Base-by-base conservation (phyloP, 64 coral and sea anemone species). In the Hydrozoanthus tunicans region DNA sequence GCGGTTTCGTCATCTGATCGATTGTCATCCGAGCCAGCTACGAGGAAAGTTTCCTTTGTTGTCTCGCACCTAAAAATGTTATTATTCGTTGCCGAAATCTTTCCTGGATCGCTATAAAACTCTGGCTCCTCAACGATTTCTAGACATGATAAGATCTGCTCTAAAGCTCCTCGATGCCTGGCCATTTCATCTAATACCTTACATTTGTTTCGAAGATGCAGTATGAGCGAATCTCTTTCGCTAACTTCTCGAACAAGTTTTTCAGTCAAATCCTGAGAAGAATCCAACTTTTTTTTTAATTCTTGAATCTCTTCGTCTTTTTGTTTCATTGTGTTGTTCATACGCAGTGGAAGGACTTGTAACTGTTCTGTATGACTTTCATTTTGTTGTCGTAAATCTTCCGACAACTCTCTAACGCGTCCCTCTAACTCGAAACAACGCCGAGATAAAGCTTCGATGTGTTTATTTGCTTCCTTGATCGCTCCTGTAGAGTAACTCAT, bases 321-420 rank as follows among this genome's bases (percentile, higher is more conserved):
- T 56, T 88, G 84, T 75, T 88, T 88, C 69, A 88, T 88, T 6
- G 84, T 75, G 84, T 88, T 88, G 54, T 13, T 88, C 84, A 88
- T 88, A 51, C 84, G 84, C 43, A 88, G 84, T 60, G 84, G 84
- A 73, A 88, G 56, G 6, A 88, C 84, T 62, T 88, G 56, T 43
- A 88, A 75, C 12, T 88, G 84, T 51, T 88, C 67, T 5, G 68
- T 70, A 56, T 88, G 84, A 51, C 68, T 26, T 61, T 88, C 84
- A 57, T 88, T 88, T 6, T 88, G 84, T 58, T 88, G 68, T 17
- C 69, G 84, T 51, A 88, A 55, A 74, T 74, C 69, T 75, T 88
- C 84, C 4, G 84, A 88, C 55, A 88, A 51, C 32, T 88, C 84
- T 17, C 74, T 88, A 5, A 88, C 84, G 32, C 84, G 56, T 27